Evolutionary conservation across 92 coral and sea anemone genomes (phyloP).

Genomic region (Galaxea fascicularis): DNA sequence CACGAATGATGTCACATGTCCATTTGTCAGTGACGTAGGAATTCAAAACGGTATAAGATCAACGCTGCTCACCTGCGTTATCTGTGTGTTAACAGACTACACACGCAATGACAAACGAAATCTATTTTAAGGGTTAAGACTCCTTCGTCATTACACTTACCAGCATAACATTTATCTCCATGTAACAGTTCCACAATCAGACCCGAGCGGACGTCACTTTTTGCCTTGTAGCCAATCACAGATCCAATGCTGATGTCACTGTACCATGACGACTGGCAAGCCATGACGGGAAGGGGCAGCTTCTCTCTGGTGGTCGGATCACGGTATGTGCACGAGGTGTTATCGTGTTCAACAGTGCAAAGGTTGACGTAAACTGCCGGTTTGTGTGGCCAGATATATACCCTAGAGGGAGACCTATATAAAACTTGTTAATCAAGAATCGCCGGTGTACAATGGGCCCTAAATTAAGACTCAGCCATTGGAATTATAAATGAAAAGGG

Average conservation of each 20-base stretch:
- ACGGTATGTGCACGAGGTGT: slow-evolving; percentile 66
- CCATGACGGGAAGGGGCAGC: slow-evolving; percentile 77
- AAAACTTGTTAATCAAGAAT: not conserved
- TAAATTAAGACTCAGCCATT: too few species aligned
- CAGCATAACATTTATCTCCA: slow-evolving; percentile 64
- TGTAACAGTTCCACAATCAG: slow-evolving; percentile 75
- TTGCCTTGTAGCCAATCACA: slow-evolving; percentile 80
- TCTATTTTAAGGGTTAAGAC: too few species aligned
- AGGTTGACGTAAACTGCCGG: slow-evolving; percentile 60
- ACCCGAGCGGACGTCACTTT: slow-evolving; percentile 65
- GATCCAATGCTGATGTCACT: slow-evolving; percentile 65
- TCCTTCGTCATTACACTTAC: not conserved
- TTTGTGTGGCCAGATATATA: slow-evolving; percentile 42
- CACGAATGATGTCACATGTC: too few species aligned
- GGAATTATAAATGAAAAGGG: too few species aligned
- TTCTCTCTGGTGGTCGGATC: not conserved
- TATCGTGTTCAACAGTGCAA: slow-evolving; percentile 81
- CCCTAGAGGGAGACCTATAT: not conserved
- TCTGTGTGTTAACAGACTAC: too few species aligned
- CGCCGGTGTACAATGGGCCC: too few species aligned
- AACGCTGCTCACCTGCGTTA: too few species aligned
- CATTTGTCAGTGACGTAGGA: too few species aligned
- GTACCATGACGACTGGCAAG: slow-evolving; percentile 76
- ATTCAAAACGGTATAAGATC: too few species aligned
- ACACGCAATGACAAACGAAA: too few species aligned